Evolutionary conservation across 2,113 vertebrate genomes (phyloP), one percentile per base, ranked within the genome.

Genomic region (Indri indri): DNA sequence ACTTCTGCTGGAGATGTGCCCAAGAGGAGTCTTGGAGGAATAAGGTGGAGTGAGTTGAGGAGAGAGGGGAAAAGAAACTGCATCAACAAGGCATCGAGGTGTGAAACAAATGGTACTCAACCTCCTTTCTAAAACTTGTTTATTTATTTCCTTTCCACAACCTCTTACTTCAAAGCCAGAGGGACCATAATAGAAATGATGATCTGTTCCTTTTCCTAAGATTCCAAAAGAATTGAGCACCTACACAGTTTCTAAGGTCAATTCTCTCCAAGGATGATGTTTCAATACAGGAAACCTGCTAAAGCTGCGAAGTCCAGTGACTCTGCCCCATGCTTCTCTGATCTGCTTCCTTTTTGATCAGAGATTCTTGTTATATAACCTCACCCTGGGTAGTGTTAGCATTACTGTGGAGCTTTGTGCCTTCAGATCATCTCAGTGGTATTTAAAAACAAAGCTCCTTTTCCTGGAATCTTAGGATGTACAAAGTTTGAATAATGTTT

Each of bases 401-500:
- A 85, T 65, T 94, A 74, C 30, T 50, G 71, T 32, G 65, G 71
- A 54, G 40, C 14, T 92, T 34, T 85, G 65, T 34, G 34, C 65
- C 88, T 91, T 94, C 65, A 66, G 47, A 81, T 89, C 57, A 92
- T 85, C 18, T 92, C 50, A 80, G 16, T 80, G 30, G 40, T 85
- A 52, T 96, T 96, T 90, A 66, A 92, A 97, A 94, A 80, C 79
- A 89, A 92, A 89, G 42, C 3, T 88, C 47, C 16, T 88, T 94
- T 77, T 77, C 65, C n/a, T 94, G 79, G 88, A 86, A 85, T 89
- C 40, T 91, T 80, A 68, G 42, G 57, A 84, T 73, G 34, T 52
- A 74, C 59, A 80, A 79, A 77, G 8, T 42, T 94, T 92, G 40
- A 68, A 68, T 91, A 84, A 83, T 81, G 59, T 76, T 87, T 96